Evolutionary conservation across 2,797 vertebrate genomes (phyloP).

Genomic region (Hydrolagus colliei): DNA sequence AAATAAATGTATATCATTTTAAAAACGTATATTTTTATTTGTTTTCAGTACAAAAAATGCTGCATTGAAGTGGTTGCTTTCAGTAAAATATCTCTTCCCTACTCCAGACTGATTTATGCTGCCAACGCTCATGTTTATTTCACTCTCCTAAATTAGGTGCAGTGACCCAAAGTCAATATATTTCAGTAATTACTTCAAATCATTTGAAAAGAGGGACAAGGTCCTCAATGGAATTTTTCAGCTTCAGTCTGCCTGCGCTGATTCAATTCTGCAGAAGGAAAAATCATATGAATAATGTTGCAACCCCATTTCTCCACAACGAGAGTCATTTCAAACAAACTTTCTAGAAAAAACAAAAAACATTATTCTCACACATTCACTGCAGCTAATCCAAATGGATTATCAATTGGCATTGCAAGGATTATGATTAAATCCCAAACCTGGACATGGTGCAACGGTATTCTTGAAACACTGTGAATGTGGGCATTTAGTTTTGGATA

Average conservation of each 20-base stretch:
- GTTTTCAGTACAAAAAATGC: neutral
- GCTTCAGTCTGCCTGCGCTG: neutral
- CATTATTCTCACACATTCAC: neutral
- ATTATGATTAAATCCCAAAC: neutral
- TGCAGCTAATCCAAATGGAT: neutral
- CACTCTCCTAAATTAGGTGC: neutral
- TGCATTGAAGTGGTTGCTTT: neutral
- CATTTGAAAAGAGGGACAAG: slow-evolving; percentile 6
- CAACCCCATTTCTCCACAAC: neutral
- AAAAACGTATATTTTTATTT: neutral
- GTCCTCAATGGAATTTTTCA: neutral
- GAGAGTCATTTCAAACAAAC: neutral
- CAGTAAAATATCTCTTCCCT: neutral
- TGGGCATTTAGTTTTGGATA: neutral
- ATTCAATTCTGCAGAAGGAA: neutral
- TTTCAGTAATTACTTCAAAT: slow-evolving; percentile 21
- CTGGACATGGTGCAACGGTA: too few relatives aligned
- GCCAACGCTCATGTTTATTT: slow-evolving; percentile 4
- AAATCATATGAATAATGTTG: neutral
- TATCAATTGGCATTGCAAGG: neutral
- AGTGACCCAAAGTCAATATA: slow-evolving; percentile 11
- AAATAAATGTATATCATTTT: neutral
- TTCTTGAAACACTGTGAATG: neutral
- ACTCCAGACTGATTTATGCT: neutral
- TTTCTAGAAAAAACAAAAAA: neutral